Percentiles rank a stretch among this genome's conserved stretches.
Conservation (phyloP, 1,140 invertebrate genomes). For the Neuroterus valhalla region DNA sequence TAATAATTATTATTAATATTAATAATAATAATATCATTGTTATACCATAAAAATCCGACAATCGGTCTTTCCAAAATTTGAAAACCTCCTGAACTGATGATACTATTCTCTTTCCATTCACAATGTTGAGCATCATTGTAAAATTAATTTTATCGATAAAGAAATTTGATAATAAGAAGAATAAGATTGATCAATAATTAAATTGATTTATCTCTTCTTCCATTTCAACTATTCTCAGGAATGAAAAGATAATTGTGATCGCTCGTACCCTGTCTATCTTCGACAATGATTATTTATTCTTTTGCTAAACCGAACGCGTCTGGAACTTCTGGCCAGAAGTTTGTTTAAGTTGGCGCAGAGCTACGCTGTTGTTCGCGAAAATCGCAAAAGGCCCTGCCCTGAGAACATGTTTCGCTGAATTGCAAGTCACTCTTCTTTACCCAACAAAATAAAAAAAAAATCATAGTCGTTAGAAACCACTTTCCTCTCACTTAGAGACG, state of each 20-base stretch:
- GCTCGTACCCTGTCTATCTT: slow-evolving; percentile 35
- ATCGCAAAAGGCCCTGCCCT: slow-evolving; percentile 37
- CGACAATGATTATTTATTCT: slow-evolving; percentile 48
- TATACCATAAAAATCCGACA: too few species aligned
- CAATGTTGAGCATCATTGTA: too few species aligned
- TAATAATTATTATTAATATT: too few species aligned
- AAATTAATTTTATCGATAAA: too few species aligned
- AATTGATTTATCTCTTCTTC: background rate
- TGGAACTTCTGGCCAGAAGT: slow-evolving; percentile 34
- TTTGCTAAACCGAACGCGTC: slow-evolving; percentile 31
- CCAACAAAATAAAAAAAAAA: slow-evolving; percentile 7
- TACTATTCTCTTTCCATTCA: too few species aligned
- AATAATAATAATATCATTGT: too few species aligned
- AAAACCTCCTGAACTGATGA: too few species aligned
- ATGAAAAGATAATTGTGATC: slow-evolving; percentile 8
- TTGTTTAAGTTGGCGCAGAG: slow-evolving; percentile 51
- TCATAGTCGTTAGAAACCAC: slow-evolving; percentile 16
- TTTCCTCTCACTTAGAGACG: background rate
- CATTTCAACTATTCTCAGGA: background rate
- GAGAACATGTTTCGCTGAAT: slow-evolving; percentile 20
- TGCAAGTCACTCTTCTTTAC: slow-evolving; percentile 20
- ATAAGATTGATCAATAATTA: background rate
- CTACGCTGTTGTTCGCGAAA: slow-evolving; percentile 34
- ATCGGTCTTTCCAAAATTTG: too few species aligned
- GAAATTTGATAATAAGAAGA: too few species aligned